Conservation (phyloP, 2,888 invertebrate species). For the Acheta domesticus region DNA sequence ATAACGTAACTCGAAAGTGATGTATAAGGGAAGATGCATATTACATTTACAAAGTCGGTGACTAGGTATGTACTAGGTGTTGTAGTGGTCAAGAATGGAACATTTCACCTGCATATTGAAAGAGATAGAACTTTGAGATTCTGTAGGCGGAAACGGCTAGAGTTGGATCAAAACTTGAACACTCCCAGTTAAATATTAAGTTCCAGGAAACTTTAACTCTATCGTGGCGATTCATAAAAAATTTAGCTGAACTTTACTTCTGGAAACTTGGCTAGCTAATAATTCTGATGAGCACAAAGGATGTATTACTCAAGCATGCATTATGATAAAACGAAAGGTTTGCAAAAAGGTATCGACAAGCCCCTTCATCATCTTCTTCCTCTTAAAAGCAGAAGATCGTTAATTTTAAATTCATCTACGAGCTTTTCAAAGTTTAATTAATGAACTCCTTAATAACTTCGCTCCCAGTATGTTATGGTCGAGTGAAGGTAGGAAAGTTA, state of each 20-base stretch:
- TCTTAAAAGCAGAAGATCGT: slow-evolving; percentile 10
- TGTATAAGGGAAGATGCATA: too few relatives aligned
- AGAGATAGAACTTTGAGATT: too few relatives aligned
- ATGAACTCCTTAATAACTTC: slow-evolving; percentile 18
- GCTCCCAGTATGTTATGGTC: slow-evolving; percentile 18
- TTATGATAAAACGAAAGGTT: neutral
- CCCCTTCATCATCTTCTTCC: slow-evolving; percentile 1
- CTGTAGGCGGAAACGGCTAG: too few relatives aligned
- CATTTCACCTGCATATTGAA: too few relatives aligned
- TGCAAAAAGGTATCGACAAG: neutral
- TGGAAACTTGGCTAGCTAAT: slow-evolving; percentile 1
- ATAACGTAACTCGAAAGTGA: too few relatives aligned
- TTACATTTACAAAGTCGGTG: too few relatives aligned
- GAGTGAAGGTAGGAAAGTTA: neutral
- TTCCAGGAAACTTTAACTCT: neutral
- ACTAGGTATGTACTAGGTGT: too few relatives aligned
- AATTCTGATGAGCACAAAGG: slow-evolving; percentile 18
- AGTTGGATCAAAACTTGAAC: neutral
- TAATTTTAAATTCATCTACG: slow-evolving; percentile 18
- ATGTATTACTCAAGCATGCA: slow-evolving; percentile 3
- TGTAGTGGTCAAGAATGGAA: too few relatives aligned
- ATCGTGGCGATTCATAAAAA: slow-evolving; percentile 5
- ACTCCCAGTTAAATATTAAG: neutral
- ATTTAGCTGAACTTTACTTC: neutral
- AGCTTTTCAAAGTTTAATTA: slow-evolving; percentile 18